phyloP scores from a whole-genome alignment of 2,797 vertebrate genomes.

The Epinephelus coioides region DNA sequence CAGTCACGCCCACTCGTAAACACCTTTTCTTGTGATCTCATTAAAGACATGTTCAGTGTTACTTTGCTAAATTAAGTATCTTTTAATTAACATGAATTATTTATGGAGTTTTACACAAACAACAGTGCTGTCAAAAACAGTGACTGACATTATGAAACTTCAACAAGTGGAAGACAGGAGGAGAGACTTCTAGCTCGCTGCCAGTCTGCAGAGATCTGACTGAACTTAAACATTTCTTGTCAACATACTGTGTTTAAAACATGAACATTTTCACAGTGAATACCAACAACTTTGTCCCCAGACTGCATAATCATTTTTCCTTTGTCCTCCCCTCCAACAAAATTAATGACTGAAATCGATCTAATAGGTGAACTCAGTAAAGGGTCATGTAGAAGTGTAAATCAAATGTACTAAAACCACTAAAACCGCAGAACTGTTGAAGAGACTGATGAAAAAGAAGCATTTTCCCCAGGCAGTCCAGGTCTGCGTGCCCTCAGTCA shows the following conservation, averaged over 20 bases:
- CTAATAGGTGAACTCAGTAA: background rate
- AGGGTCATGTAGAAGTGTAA: slow-evolving; percentile 2
- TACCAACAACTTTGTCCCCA: background rate
- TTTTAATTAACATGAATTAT: slow-evolving; percentile 43
- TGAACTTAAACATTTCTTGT: slow-evolving; percentile 18
- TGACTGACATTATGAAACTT: background rate
- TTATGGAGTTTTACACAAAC: slow-evolving; percentile 7
- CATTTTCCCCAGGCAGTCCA: background rate
- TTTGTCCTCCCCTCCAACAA: slow-evolving; percentile 8
- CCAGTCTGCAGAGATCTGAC: background rate
- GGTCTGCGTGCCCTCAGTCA: slow-evolving; percentile 67
- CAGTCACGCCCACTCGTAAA: background rate
- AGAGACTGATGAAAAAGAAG: background rate
- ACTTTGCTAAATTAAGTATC: slow-evolving; percentile 1
- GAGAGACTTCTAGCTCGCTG: background rate
- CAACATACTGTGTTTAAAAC: slow-evolving; percentile 20
- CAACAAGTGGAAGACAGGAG: slow-evolving; percentile 14
- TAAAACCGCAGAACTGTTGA: background rate
- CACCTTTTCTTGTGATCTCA: slow-evolving; percentile 6
- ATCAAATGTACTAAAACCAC: background rate
- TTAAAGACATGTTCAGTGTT: slow-evolving; percentile 1
- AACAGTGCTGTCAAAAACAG: background rate
- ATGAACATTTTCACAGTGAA: slow-evolving; percentile 4
- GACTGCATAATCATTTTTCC: slow-evolving; percentile 1
- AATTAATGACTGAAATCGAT: background rate